A percentile compares a stretch with the other conserved stretches of the same genome.
Conservation (phyloP, 2,888 invertebrate species). For the Colostygia pectinataria region DNA sequence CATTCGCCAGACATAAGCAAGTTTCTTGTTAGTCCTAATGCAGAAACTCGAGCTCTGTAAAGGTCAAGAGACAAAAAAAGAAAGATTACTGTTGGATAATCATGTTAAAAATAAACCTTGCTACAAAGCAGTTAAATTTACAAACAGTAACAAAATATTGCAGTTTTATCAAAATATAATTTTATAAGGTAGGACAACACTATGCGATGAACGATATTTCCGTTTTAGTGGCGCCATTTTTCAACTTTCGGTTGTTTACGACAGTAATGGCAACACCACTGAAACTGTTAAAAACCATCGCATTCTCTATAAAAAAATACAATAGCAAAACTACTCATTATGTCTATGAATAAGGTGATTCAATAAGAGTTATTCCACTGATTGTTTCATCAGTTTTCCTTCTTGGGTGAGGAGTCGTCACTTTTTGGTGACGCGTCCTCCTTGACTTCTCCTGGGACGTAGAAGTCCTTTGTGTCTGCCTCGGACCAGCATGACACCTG, state of each 20-base stretch:
- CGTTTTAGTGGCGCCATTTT: conserved; percentile 1
- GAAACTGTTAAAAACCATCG: background rate
- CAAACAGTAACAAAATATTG: conserved; percentile 5
- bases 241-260: conserved; percentile 1
- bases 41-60: conserved; percentile 7
- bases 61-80: conserved; percentile 2
- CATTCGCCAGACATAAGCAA: conserved; percentile 16
- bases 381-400: conserved; percentile 6
- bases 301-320: conserved; percentile 6
- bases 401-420: conserved; percentile 7
- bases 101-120: conserved; percentile 6
- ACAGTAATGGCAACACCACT: background rate
- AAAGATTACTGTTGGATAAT: conserved; percentile 5
- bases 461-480: conserved; percentile 51
- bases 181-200: background rate
- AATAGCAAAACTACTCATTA: conserved; percentile 8
- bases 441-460: conserved; percentile 46
- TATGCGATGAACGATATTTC: conserved; percentile 1
- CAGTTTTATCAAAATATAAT: conserved; percentile 9
- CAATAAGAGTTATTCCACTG: conserved; percentile 1
- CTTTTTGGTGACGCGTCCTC: conserved; percentile 13
- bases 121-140: conserved; percentile 7
- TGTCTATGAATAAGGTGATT: conserved; percentile 3
- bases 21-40: conserved; percentile 10
- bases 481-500: conserved; percentile 25